Evolutionary conservation across 2,888 invertebrate species (phyloP), one percentile per base, ranked within the genome.

Genomic region (Drosophila prostipennis): DNA sequence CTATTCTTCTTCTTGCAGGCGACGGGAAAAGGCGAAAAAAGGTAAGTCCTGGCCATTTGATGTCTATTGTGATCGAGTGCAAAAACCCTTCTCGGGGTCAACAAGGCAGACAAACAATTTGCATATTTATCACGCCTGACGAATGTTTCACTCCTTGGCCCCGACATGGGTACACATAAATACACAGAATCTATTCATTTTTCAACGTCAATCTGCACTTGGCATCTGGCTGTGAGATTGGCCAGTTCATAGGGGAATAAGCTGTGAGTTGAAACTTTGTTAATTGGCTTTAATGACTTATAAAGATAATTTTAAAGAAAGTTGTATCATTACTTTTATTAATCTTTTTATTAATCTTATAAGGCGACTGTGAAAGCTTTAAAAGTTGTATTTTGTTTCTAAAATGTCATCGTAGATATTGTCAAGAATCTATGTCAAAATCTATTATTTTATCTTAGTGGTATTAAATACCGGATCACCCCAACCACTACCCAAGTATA

Each of bases 191-290:
- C 54, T 52, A 74, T 75, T 71, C 72, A 85, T 80, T 79, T 81
- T 67, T 89, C 79, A 87, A 74, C 78, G 78, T 77, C 79, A 76
- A 75, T 87, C 76, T 61, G 51, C 26, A 72, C 72, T 74, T 64
- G 59, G 57, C 65, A 73, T 65, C 45, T 73, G 55, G 42, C 46
- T 23, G 36, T 61, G 36, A 32, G 32, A 32, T 19, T n/a, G 36
- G 49, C 29, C 26, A 23, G 19, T 26, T 13, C 6, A 34, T 53
- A 34, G 26, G 13, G 34, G 43, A 65, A n/a, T 2, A 46, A 45
- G 34, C 14, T 45, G 14, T 48, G n/a, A 14, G 40, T 16, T 45
- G 10, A 37, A 6, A 37, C 13, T 13, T n/a, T 6, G 13, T n/a
- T n/a, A 36, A 40, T 23, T 42, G 55, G 29, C 39, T 29, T 51